Evolutionary conservation across 2,113 vertebrate genomes (phyloP), one percentile per base, ranked within the genome.

Genomic region (Hylia prasina): DNA sequence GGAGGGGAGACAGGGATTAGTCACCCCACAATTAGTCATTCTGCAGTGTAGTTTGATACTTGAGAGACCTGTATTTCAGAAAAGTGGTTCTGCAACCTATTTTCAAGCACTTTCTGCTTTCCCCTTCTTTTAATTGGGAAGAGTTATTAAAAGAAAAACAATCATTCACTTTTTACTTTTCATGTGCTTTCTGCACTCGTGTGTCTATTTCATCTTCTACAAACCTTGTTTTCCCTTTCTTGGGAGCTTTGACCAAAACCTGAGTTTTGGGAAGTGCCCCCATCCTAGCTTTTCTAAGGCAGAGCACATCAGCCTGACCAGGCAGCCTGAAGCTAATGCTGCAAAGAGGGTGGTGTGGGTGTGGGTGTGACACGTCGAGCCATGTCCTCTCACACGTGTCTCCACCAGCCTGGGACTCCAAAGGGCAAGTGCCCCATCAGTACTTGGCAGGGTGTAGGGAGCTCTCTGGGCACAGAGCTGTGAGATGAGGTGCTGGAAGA

Each of bases 21-120:
- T 96, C 96, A 97, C 66, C 96, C 89, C 83, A 90, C 81, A 91
- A 82, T 90, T 91, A 96, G 93, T 97, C 95, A 95, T 90, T 82
- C 80, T 86, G 82, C 69, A 58, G 48, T 54, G 78, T 37, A 93
- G 82, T 83, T 70, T 87, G 75, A 94, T 88, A 87, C 58, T 89
- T 91, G 53, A 89, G 88, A 84, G 85, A 83, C 80, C 61, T 87
- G 45, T 86, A 63, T 86, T 95, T 96, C 95, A 97, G 87, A 96
- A 93, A 90, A 48, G 57, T 8, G 51, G 58, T 61, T 64, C 88
- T 91, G 69, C 69, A 51, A 92, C 81, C 35, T 65, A 63, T 92
- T 92, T 96, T 87, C 80, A 87, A 82, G 76, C 45, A 53, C 58
- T 91, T 95, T 78, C 69, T 89, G 35, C 71, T 95, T 95, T 81